These are phyloP conservation scores for Coregonus suidteri DNA, from an alignment of 2,797 vertebrate species.

Conservation along the genomic window DNA sequence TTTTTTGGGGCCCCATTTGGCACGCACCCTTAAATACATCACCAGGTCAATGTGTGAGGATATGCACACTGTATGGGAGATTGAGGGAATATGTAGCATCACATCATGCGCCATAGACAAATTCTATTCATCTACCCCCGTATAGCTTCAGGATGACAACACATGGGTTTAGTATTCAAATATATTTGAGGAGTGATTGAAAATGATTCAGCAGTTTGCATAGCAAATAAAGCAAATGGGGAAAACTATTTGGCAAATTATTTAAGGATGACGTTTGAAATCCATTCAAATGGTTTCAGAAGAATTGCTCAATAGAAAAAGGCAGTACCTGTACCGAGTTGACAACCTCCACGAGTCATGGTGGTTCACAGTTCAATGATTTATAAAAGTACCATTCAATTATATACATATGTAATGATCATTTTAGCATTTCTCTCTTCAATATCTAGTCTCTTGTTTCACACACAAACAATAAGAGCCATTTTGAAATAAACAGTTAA, in stretches of 20 bases:
- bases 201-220: not conserved
- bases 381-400: not conserved
- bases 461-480: not conserved
- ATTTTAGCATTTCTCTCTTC: not conserved
- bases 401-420: not conserved
- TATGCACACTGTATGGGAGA: no score
- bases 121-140: not conserved
- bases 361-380: not conserved
- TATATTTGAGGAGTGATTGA: not conserved
- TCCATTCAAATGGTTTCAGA: not conserved
- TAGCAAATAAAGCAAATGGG: not conserved
- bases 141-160: not conserved
- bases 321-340: not conserved
- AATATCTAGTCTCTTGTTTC: not conserved
- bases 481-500: not conserved
- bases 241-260: not conserved
- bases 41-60: no score
- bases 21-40: no score
- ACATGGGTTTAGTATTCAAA: not conserved
- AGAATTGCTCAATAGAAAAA: not conserved
- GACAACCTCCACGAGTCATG: not conserved
- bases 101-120: not conserved
- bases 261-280: not conserved
- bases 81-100: not conserved
- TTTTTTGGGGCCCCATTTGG: no score